Evolutionary conservation across 1,140 invertebrate species (phyloP).

Genomic region (Caenorhabditis briggsae): DNA sequence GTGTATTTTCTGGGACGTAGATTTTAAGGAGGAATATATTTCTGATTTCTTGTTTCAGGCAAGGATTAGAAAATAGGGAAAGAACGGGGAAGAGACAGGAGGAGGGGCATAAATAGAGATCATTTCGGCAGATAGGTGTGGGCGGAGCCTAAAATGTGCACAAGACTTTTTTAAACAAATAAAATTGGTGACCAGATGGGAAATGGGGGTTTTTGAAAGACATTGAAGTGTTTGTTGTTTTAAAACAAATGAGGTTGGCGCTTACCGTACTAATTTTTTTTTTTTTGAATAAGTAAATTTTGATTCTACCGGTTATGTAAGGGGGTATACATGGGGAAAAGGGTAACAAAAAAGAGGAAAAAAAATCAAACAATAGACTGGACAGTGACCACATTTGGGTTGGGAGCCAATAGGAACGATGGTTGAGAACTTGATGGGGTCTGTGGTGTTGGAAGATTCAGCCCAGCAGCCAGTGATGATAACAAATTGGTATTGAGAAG

Average conservation of each 20-base stretch:
- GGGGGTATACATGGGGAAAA: too few relatives aligned
- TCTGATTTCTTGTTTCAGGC: too few relatives aligned
- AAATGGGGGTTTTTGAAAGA: neutral
- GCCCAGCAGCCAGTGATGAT: constrained; percentile 9
- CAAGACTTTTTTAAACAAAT: neutral
- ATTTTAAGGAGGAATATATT: too few relatives aligned
- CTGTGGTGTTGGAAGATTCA: neutral
- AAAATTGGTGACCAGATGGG: neutral
- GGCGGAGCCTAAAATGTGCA: neutral
- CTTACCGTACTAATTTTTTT: too few relatives aligned
- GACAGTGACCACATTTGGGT: neutral
- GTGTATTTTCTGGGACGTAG: too few relatives aligned
- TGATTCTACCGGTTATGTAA: too few relatives aligned
- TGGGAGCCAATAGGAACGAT: neutral
- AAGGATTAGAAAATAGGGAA: neutral
- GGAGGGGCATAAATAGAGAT: constrained; percentile 41
- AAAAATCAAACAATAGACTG: constrained; percentile 18
- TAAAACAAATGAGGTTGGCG: too few relatives aligned
- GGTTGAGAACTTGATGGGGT: neutral
- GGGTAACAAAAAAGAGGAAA: too few relatives aligned
- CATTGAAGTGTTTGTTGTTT: too few relatives aligned
- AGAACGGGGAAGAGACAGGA: neutral
- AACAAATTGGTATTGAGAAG: constrained; percentile 35
- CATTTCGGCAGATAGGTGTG: neutral
- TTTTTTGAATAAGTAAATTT: too few relatives aligned